Base-by-base conservation (phyloP, 30 jellyfish, hydroid and myxozoan genomes). In the Clytia hemisphaerica region DNA sequence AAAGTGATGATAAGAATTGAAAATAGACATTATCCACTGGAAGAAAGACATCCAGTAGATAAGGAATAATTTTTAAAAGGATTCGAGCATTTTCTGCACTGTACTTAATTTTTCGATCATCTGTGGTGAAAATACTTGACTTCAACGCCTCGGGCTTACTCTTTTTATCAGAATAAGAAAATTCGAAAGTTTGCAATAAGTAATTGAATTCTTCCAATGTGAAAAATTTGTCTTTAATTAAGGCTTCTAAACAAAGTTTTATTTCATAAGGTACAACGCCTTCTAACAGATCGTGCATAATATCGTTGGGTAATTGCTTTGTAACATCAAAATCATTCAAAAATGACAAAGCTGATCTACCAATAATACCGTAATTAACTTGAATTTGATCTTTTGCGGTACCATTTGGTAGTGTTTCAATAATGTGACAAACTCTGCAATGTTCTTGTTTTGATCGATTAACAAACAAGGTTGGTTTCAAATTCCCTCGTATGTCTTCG, bases 251-350 rank as follows among this genome's bases (percentile, higher is more conserved):
- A 33, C 15, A 21, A 45, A 16, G 35, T 22, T 38, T 22, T 12
- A 64, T 14, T 33, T 64, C 77, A 38, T 64, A 64, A 18, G 37
- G 77, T 12, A 33, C 67, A 33, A 22, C 69, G 22, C 77, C 67
- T 34, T 64, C 77, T 1, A 64, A 40, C 18, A 64, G 4, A 33
- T 25, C 3, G 30, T 64, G 72, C 77, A 64, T 64, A 14, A n/a
- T 38, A 40, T 64, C 77, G 37, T 64, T 30, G 21, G 77, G 77
- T 14, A 64, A 27, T 26, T 64, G 72, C 30, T 6, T 38, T n/a
- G 77, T 64, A n/a, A 64, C 55, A 25, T 64, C 73, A 64, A 64
- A 64, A 35, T 27, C 29, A 1, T 22, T 6, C 37, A 33, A 37
- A 19, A 35, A 24, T 34, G 67, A 25, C 21, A 64, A 34, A 12